Base-by-base conservation (phyloP, 2,888 invertebrate species). In the Julus scanicus region DNA sequence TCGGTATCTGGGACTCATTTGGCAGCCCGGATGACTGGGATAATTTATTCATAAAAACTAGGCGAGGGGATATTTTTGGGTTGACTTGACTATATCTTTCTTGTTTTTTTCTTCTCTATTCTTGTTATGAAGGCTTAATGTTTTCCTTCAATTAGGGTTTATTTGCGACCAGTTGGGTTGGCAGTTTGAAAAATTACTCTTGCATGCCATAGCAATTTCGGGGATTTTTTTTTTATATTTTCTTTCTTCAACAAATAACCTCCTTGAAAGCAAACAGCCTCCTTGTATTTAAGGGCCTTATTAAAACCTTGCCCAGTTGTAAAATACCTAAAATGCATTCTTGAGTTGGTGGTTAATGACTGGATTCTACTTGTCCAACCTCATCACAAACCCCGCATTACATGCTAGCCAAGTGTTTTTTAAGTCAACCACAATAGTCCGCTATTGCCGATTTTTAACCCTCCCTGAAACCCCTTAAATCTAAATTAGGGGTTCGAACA, bases 51-150 rank as follows among this genome's bases (percentile, higher is more conserved):
- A 80, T 80, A n/a, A 80, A 80, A 13, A 3, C n/a, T 80, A 13
- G 37, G 80, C 80, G 80, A 80, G 80, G 80, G 37, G 80, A 37
- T 80, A 80, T 80, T 80, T 80, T 80, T 80, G 80, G 80, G 80
- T 80, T 80, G 80, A 6, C 37, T 80, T 5, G 2, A 2, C 37
- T 13, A 37, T 80, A 71, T 71, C 20, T 29, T 9, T n/a, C 29
- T 29, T 6, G 5, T 15, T 63, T 29, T 80, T 80, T 80, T 37
- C 29, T 37, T 1, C 37, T 37, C 37, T 29, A 29, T 11, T 20
- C 37, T 53, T 53, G 29, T 80, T 80, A 29, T 8, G 20, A 80
- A 80, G 80, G 20, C 20, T 80, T 80, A 37, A 80, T 80, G 80
- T 9, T 80, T 80, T 37, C 80, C 13, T 80, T 80, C 80, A 80